Base-by-base conservation (phyloP, 2,888 invertebrate genomes). In the Dynastes maya region DNA sequence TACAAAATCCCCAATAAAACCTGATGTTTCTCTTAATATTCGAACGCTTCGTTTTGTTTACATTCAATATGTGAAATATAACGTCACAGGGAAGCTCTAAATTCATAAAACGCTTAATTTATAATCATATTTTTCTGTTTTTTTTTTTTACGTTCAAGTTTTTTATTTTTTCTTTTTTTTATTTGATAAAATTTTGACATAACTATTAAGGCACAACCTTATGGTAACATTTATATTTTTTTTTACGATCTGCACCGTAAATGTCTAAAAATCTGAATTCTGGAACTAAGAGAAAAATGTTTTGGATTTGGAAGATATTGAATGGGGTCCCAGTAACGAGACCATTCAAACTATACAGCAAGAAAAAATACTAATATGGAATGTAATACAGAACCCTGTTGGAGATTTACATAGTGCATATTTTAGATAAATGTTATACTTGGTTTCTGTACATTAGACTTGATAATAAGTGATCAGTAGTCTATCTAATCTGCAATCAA, bases 181-280 rank as follows among this genome's bases (percentile, higher is more conserved):
- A 81, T 82, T 81, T 82, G 85, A 86, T 86, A 86, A 86, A 86
- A 86, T 86, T 87, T 86, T 85, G 86, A 86, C 86, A 84, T 86
- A 87, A 85, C 87, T 88, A 88, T 86, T 88, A 88, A 88, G 88
- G 88, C 87, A 87, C 88, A 86, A 86, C 86, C 86, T 85, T 85
- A 85, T 83, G 82, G 84, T 84, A 75, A 78, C 75, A 78, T 72
- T 78, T 70, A 78, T 37, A 68, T 29, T 63, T 58, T 58, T 55
- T 3, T 22, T 16, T n/a, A 63, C 27, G 29, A 29, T 32, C 27
- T 51, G 27, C 51, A 29, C 16, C 11, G 49, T 49, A 67, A 68
- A 40, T 40, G n/a, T 40, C 58, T 49, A 1, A 45, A 70, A 61
- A 70, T 68, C 61, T 40, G 61, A 67, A 67, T 53, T 8, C 5